phyloP scores from a whole-genome alignment of 2,888 invertebrate genomes.

The Poecilus cupreus region DNA sequence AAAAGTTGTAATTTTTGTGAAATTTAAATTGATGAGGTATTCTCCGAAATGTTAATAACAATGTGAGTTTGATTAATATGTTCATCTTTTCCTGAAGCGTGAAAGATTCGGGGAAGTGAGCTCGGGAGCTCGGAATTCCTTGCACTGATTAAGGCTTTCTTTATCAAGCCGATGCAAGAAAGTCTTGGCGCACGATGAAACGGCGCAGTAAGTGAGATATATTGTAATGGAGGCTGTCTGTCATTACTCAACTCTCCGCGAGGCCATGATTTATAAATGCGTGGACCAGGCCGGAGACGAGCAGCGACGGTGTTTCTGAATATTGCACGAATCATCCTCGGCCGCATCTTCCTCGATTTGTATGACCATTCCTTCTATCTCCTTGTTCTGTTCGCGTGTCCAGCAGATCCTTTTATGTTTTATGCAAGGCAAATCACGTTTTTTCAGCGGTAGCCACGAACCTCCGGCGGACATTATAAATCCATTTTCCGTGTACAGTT shows the following conservation, averaged over 20 bases:
- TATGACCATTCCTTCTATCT: constrained; percentile 41
- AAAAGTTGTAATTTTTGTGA: background rate
- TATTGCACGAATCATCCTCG: constrained; percentile 59
- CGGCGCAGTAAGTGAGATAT: constrained; percentile 71
- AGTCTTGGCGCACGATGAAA: constrained; percentile 67
- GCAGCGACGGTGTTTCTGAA: constrained; percentile 65
- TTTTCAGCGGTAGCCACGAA: constrained; percentile 41
- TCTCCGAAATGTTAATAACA: constrained; percentile 6
- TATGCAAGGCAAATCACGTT: constrained; percentile 58
- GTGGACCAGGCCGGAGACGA: constrained; percentile 63
- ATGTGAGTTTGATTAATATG: constrained; percentile 35
- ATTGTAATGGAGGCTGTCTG: constrained; percentile 70
- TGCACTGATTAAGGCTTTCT: constrained; percentile 39
- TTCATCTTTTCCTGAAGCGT: constrained; percentile 23
- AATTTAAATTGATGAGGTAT: constrained; percentile 16
- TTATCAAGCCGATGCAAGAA: constrained; percentile 30
- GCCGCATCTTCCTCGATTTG: constrained; percentile 50
- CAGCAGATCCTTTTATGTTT: constrained; percentile 55
- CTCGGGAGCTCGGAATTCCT: background rate
- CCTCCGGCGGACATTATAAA: constrained; percentile 55
- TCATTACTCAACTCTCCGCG: constrained; percentile 69
- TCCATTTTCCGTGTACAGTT: constrained; percentile 57
- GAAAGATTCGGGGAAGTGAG: constrained; percentile 16
- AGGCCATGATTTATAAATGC: constrained; percentile 68
- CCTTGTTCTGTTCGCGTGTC: constrained; percentile 6